Conservation (phyloP, 2,888 invertebrate species). For the Ectemnius lituratus region DNA sequence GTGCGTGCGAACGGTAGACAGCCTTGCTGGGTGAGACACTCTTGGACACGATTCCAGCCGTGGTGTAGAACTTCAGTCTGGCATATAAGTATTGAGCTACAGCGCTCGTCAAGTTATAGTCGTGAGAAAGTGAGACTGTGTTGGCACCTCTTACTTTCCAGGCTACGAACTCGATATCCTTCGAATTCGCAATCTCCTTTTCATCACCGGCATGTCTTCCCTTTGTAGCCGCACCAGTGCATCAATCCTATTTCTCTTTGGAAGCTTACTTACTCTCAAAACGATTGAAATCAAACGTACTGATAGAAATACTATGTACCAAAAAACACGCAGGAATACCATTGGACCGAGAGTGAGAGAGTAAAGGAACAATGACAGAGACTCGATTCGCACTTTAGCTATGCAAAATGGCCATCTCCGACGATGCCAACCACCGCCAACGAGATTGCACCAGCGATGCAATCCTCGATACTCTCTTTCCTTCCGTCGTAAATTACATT, state of each 20-base stretch:
- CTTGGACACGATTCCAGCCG: conserved; percentile 9
- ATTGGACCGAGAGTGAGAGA: conserved; percentile 16
- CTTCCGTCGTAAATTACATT: too few species aligned
- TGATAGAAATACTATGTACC: not conserved
- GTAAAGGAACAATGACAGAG: conserved; percentile 25
- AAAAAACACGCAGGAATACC: not conserved
- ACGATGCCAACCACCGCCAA: too few species aligned
- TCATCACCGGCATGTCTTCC: conserved; percentile 31
- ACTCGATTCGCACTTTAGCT: conserved; percentile 37
- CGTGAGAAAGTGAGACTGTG: conserved; percentile 48
- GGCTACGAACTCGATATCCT: conserved; percentile 50
- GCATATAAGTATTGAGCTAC: conserved; percentile 15
- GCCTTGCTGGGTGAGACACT: conserved; percentile 25
- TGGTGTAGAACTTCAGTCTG: conserved; percentile 22
- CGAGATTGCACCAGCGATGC: too few species aligned
- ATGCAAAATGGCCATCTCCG: conserved; percentile 41
- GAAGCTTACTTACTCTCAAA: not conserved
- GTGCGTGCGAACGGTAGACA: conserved; percentile 25
- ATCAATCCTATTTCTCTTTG: too few species aligned
- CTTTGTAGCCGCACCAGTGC: too few species aligned
- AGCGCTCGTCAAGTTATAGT: conserved; percentile 43
- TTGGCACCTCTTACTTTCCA: conserved; percentile 50
- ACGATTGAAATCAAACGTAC: not conserved
- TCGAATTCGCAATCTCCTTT: conserved; percentile 45
- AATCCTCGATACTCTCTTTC: too few species aligned